These are phyloP conservation scores for Cepaea nemoralis DNA, from an alignment of 1,140 invertebrate genomes.

Conservation along the genomic window DNA sequence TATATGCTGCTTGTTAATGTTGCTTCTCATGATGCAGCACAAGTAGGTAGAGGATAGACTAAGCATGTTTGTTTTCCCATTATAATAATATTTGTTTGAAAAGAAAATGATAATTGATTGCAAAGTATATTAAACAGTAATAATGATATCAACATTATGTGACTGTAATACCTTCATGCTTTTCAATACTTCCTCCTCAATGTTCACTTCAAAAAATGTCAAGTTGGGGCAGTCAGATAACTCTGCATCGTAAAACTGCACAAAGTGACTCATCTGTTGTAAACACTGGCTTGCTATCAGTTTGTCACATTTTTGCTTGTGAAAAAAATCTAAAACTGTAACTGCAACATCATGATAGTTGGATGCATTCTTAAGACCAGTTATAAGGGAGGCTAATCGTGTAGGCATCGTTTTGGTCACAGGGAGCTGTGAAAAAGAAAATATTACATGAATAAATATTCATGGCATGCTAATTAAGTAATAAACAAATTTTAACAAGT, in stretches of 20 bases:
- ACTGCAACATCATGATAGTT: neutral
- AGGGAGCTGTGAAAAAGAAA: neutral
- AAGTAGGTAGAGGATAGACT: too few species aligned
- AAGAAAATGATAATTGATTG: too few species aligned
- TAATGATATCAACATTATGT: too few species aligned
- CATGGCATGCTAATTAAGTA: too few species aligned
- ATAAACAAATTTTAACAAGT: too few species aligned
- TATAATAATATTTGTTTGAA: too few species aligned
- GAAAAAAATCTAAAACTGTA: neutral
- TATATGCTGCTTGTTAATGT: too few species aligned
- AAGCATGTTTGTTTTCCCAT: too few species aligned
- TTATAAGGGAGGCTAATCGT: constrained; percentile 24
- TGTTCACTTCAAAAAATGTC: neutral
- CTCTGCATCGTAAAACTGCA: neutral
- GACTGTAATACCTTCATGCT: neutral
- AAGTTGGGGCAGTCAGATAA: neutral
- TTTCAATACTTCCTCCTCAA: neutral
- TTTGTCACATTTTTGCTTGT: neutral
- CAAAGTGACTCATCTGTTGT: neutral
- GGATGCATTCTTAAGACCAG: constrained; percentile 1
- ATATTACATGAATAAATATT: too few species aligned
- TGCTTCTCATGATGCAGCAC: too few species aligned
- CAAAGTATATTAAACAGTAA: too few species aligned
- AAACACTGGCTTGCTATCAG: constrained; percentile 22
- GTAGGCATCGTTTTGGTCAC: constrained; percentile 24